phyloP scores from a whole-genome alignment of 2,113 vertebrate species.

The Callaeas wilsoni region DNA sequence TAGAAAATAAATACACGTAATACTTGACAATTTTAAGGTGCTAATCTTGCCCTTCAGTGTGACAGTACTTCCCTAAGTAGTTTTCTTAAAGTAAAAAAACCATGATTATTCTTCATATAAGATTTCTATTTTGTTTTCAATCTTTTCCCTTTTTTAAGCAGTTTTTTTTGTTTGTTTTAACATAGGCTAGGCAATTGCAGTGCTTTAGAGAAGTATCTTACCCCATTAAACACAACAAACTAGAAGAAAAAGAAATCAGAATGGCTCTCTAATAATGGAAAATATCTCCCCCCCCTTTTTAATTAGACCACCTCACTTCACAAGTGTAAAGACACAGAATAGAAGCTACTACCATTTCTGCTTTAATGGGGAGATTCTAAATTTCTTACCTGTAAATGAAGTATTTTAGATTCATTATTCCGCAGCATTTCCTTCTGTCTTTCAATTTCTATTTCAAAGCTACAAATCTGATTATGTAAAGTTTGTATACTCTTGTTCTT shows the following conservation, averaged over 20 bases:
- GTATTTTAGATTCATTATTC: slow-evolving; percentile 82
- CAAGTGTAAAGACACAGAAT: not conserved
- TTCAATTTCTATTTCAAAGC: slow-evolving; percentile 82
- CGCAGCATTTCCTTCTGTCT: slow-evolving; percentile 81
- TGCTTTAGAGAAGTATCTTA: not conserved
- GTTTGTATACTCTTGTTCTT: slow-evolving; percentile 84
- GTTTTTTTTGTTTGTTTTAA: not conserved
- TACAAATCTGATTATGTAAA: slow-evolving; percentile 81
- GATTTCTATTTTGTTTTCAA: not conserved
- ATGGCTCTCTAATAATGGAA: not conserved
- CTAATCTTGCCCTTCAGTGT: not conserved
- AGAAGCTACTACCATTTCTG: not conserved
- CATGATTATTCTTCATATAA: not conserved
- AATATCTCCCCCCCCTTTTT: not conserved
- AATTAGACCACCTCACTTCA: not conserved
- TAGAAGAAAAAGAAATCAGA: not conserved
- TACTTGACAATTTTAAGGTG: not conserved
- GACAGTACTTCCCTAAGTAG: not conserved
- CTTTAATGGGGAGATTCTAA: slow-evolving; percentile 2
- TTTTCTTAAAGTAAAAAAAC: not conserved
- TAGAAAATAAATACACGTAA: not conserved
- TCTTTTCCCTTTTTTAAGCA: not conserved
- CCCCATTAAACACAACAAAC: not conserved
- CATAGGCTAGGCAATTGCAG: not conserved
- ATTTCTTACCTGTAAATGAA: slow-evolving; percentile 77